Conservation (phyloP, 2,797 vertebrate genomes). For the Crocodylus rhombifer region DNA sequence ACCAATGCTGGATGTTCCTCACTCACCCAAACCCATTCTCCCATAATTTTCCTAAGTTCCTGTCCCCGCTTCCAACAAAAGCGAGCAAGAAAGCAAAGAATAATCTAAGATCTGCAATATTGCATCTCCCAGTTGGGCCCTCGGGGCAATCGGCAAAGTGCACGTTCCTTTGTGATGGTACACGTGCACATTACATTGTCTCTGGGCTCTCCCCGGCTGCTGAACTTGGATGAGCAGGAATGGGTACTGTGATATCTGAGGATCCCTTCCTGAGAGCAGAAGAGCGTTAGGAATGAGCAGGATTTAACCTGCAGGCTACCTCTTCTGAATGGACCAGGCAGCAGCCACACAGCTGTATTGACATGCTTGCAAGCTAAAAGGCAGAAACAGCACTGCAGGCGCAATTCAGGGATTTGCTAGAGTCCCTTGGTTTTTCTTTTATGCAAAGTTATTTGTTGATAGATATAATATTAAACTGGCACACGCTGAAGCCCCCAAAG, state of each 20-base stretch:
- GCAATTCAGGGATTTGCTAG: background rate
- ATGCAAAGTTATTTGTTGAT: background rate
- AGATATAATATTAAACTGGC: background rate
- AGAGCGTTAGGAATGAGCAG: background rate
- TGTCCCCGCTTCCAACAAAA: no score
- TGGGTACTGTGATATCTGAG: background rate
- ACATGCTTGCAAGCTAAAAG: background rate
- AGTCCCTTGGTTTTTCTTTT: background rate
- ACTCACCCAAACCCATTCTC: background rate
- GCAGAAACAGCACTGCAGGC: rapidly evolving
- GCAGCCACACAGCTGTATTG: background rate
- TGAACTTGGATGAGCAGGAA: background rate
- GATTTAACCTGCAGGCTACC: background rate
- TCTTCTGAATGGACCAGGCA: background rate
- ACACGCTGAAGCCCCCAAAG: background rate
- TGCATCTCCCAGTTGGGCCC: no score
- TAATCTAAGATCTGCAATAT: no score
- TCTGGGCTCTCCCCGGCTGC: background rate
- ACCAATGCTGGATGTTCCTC: no score
- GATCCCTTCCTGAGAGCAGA: background rate
- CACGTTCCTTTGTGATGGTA: background rate
- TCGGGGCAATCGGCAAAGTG: background rate
- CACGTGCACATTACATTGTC: background rate
- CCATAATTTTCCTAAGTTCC: background rate
- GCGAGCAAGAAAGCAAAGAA: no score